Evolutionary conservation across 2,888 invertebrate genomes (phyloP).

Genomic region (Helleia helle): DNA sequence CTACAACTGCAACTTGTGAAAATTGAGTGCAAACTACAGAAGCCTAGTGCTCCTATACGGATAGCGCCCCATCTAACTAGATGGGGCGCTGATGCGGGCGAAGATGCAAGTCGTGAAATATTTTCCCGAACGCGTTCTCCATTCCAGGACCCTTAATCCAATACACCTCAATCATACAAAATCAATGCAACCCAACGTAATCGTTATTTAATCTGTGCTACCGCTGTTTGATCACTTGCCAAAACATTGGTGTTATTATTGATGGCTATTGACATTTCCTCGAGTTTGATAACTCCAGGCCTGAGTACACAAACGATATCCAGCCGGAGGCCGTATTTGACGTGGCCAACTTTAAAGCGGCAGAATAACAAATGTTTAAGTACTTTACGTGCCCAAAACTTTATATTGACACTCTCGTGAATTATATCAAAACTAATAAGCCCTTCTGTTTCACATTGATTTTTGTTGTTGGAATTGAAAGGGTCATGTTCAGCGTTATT

Average conservation of each 20-base stretch:
- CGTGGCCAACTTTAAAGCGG: constrained; percentile 15
- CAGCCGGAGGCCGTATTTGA: constrained; percentile 11
- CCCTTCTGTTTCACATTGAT: too few species aligned
- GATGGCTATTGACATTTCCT: constrained; percentile 27
- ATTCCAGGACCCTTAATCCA: too few species aligned
- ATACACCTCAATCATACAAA: constrained; percentile 9
- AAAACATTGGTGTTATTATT: constrained; percentile 27
- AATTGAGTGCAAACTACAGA: too few species aligned
- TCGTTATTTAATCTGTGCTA: constrained; percentile 22
- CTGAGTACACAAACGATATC: constrained; percentile 21
- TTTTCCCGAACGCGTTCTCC: too few species aligned
- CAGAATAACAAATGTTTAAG: constrained; percentile 15
- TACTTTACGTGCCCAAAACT: constrained; percentile 7
- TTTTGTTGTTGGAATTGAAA: too few species aligned
- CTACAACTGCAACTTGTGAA: too few species aligned
- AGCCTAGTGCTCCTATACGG: too few species aligned
- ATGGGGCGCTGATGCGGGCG: too few species aligned
- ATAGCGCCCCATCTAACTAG: too few species aligned
- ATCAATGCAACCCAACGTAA: constrained; percentile 10
- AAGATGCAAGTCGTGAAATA: too few species aligned
- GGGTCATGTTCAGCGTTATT: too few species aligned
- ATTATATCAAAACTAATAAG: neutral
- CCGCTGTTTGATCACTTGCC: constrained; percentile 25
- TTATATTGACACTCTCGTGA: constrained; percentile 1
- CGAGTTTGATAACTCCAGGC: constrained; percentile 22